Evolutionary conservation across 2,888 invertebrate genomes (phyloP).

Genomic region (Diaphora mendica): DNA sequence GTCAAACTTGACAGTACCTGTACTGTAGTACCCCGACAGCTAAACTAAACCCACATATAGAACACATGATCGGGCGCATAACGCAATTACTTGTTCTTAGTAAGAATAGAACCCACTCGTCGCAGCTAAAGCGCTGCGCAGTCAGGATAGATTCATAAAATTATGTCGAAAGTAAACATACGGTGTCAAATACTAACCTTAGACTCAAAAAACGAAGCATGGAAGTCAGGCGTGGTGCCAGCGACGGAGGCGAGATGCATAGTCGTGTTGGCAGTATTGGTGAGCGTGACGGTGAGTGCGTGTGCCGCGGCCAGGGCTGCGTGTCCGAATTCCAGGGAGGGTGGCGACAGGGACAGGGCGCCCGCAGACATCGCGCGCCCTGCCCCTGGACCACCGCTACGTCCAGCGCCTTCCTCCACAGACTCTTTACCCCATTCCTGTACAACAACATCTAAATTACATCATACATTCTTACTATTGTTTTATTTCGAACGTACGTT

Average conservation of each 20-base stretch:
- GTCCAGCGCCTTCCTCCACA: conserved; percentile 26
- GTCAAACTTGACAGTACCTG: not conserved
- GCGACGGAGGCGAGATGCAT: conserved; percentile 97
- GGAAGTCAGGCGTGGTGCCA: conserved; percentile 97
- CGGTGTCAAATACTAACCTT: conserved; percentile 87
- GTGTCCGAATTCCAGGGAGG: conserved; percentile 83
- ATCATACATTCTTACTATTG: not conserved
- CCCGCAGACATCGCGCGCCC: conserved; percentile 52
- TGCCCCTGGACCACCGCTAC: conserved; percentile 31
- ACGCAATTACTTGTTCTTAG: not conserved
- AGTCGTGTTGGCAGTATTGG: conserved; percentile 95
- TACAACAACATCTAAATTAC: not conserved
- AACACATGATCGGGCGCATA: no score
- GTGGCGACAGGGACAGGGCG: conserved; percentile 78
- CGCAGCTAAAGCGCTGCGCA: no score
- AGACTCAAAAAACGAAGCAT: conserved; percentile 98
- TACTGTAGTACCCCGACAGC: not conserved
- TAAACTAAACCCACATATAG: not conserved
- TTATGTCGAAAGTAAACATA: not conserved
- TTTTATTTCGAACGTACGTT: not conserved
- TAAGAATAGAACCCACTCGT: not conserved
- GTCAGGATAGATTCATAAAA: not conserved
- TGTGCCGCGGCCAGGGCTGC: conserved; percentile 95
- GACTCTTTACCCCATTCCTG: conserved; percentile 73
- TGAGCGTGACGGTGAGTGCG: conserved; percentile 93